Conservation (phyloP, 2,797 vertebrate species). For the Ctenosaura bakeri region DNA sequence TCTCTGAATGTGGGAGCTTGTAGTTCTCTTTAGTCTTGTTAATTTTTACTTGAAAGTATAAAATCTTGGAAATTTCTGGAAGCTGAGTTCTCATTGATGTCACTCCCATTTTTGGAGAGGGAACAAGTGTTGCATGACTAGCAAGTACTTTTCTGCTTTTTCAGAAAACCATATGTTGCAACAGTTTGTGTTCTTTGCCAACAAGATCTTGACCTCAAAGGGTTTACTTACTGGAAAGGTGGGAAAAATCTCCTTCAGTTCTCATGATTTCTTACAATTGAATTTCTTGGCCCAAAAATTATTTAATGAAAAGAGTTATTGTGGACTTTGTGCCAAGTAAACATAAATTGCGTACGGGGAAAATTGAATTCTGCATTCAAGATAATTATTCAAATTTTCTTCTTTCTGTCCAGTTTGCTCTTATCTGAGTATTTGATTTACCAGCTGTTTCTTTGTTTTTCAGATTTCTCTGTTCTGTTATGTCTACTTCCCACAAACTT, state of each 20-base stretch:
- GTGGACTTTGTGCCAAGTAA: not conserved
- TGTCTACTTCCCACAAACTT: not conserved
- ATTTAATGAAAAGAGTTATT: not conserved
- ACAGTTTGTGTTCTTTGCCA: not conserved
- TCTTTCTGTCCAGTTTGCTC: not conserved
- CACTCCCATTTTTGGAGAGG: not conserved
- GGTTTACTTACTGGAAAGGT: not conserved
- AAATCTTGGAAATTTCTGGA: not conserved
- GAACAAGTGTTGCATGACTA: rapidly evolving
- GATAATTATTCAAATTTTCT: not conserved
- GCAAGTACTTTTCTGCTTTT: not conserved
- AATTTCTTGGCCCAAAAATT: not conserved
- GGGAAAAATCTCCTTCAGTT: slow-evolving; percentile 4
- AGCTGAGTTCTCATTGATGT: not conserved
- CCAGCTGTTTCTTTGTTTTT: not conserved
- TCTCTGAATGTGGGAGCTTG: not conserved
- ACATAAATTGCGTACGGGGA: not conserved
- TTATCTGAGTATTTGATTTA: not conserved
- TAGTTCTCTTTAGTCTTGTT: slow-evolving; percentile 26
- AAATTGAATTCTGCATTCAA: not conserved
- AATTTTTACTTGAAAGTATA: slow-evolving; percentile 14
- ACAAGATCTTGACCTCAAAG: not conserved
- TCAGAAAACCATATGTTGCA: slow-evolving; percentile 22
- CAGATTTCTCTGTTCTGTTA: not conserved
- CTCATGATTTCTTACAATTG: not conserved